Evolutionary conservation across 1,140 invertebrate species (phyloP).

Genomic region (Tetramorium parvispinum): DNA sequence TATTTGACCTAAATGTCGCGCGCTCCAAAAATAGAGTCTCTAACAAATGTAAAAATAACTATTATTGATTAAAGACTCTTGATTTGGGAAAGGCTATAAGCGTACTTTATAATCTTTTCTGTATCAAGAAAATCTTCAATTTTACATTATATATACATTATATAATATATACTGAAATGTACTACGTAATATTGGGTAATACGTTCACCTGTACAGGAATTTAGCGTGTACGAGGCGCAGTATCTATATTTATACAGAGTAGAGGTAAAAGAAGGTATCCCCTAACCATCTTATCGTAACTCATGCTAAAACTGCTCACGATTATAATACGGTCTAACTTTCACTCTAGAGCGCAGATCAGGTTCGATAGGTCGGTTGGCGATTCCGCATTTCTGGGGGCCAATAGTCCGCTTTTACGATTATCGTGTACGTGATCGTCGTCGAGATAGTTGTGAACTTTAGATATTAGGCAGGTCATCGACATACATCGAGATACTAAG

Average conservation of each 20-base stretch:
- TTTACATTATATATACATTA: not conserved
- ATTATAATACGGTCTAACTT: constrained; percentile 43
- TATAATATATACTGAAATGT: not conserved
- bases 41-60: not conserved
- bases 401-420: not conserved
- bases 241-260: not conserved
- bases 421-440: not conserved
- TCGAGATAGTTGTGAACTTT: not conserved
- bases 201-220: not conserved
- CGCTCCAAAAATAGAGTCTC: not conserved
- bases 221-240: not conserved
- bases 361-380: constrained; percentile 28
- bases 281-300: constrained; percentile 15
- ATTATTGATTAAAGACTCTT: not conserved
- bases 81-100: not conserved
- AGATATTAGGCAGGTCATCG: not conserved
- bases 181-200: constrained; percentile 8
- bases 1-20: not conserved
- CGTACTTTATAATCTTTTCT: not conserved
- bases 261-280: not conserved
- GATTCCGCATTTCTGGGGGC: constrained; percentile 49
- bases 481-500: not conserved
- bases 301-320: not conserved
- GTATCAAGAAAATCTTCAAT: not conserved
- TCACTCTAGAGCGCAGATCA: constrained; percentile 30